phyloP scores from a whole-genome alignment of 1,140 invertebrate species.

The Drosophila nannoptera region DNA sequence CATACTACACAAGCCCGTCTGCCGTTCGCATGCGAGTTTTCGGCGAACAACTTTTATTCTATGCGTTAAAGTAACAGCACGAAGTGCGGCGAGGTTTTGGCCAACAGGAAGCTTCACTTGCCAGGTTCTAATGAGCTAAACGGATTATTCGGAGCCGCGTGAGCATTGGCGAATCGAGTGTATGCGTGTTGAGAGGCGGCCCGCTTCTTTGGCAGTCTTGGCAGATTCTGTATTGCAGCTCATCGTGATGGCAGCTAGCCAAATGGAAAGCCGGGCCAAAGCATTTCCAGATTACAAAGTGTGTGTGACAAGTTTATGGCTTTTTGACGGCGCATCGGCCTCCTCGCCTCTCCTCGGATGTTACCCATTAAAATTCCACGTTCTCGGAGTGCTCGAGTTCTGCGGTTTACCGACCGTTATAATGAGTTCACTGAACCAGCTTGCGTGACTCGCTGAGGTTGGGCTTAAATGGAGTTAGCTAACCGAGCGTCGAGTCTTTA shows the following conservation, averaged over 20 bases:
- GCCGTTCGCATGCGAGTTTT: conserved; percentile 13
- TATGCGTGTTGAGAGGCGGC: background rate
- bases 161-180: conserved; percentile 56
- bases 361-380: conserved; percentile 55
- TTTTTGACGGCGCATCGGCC: conserved; percentile 67
- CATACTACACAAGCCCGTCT: conserved; percentile 5
- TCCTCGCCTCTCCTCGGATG: conserved; percentile 45
- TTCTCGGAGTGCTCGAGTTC: conserved; percentile 16
- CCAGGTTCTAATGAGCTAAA: conserved; percentile 43
- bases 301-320: conserved; percentile 73
- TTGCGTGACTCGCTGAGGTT: conserved; percentile 43
- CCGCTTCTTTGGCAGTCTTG: conserved; percentile 12
- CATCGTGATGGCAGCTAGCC: conserved; percentile 54
- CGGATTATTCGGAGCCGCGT: conserved; percentile 57
- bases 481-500: conserved; percentile 2
- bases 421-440: conserved; percentile 65
- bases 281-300: conserved; percentile 65
- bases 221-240: conserved; percentile 46
- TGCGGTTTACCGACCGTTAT: conserved; percentile 54
- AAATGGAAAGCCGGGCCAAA: conserved; percentile 28
- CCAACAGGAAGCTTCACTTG: conserved; percentile 6
- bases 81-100: background rate
- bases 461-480: conserved; percentile 4
- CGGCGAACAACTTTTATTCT: conserved; percentile 56
- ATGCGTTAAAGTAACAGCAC: conserved; percentile 27